Evolutionary conservation across 2,113 vertebrate species (phyloP), one percentile per base, ranked within the genome.

Genomic region (Rutilus rutilus): DNA sequence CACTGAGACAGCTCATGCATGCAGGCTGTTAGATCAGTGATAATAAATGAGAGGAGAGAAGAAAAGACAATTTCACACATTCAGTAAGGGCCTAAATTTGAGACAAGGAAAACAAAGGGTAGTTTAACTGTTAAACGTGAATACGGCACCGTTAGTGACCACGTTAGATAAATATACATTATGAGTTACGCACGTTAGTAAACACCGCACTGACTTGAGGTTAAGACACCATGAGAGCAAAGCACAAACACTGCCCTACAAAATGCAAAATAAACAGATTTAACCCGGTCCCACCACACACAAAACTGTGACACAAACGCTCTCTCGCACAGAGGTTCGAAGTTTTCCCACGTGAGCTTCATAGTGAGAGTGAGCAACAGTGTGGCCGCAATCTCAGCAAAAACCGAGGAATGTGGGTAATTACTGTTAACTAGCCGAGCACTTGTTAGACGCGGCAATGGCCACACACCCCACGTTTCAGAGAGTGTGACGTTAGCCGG

Each of bases 361-460:
- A 7, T 1, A 80, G 84, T 60, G 75, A 85, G 78, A 86, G 69
- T 75, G 69, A 86, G 78, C 73, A 57, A 30, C 75, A 84, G 39
- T 33, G 82, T 83, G 87, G 87, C 81, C 83, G 17, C 52, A 86
- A 86, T 39, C 54, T 45, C 54, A 74, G 15, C 19, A 42, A 80
- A 65, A 82, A 85, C 73, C 59, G 45, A 65, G 52, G 88, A 86
- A 86, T 76, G 80, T 78, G 82, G 57, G 78, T 89, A 86, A 89
- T 88, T 89, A 89, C 80, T 69, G 85, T 82, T 88, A 89, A 86
- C 85, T 73, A 85, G 80, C 57, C n/a, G 17, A 82, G 85, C 57
- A 50, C 82, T 78, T 82, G 85, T 83, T 86, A 81, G 78, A 82
- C 78, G 60, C 73, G 27, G 87, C 69, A 36, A 84, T 69, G 82